Base-by-base conservation (phyloP, 92 coral and sea anemone genomes). In the Epizoanthus rinbou region DNA sequence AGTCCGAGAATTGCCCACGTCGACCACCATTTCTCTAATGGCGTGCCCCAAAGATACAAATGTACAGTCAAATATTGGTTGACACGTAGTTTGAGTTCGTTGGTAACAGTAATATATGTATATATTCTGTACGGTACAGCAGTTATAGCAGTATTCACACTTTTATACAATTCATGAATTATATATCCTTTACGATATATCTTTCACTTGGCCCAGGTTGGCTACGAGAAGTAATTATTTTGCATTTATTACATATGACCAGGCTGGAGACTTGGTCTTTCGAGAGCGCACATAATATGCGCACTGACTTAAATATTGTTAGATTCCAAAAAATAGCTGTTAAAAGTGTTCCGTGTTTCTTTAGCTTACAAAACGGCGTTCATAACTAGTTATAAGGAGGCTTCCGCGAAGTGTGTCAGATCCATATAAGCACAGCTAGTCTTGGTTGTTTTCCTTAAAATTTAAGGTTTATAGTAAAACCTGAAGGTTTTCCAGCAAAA, bases 391-490 rank as follows among this genome's bases (percentile, higher is more conserved):
- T 7, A 14, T 10, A 39, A 11, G 57, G 57, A 71, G 28, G 24
- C 3, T 71, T 21, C 76, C 14, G 45, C 16, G 50, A 23, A 25
- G 21, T 33, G 10, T 45, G 76, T 56, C 17, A 53, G 53, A 31
- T 17, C 14, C 19, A 19, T 25, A 75, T 50, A 24, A 65, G 22
- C 60, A 23, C 8, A 18, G n/a, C 60, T 41, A 33, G 54, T 47
- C 2, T 37, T 50, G 14, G 14, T 50, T 50, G 15, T 9, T 50
- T 11, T 50, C 82, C 82, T 78, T 78, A 78, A 78, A 63, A 63
- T 78, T 75, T 78, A 78, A 78, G 82, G 72, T 39, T 21, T 58
- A 69, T 71, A 78, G 69, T 60, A 41, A 47, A 17, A 35, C 82
- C 82, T 21, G 14, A 50, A 41, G 24, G 57, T 78, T 78, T 78